Evolutionary conservation across 2,888 invertebrate species (phyloP).

Genomic region (Spatulosminthurus flaviceps): DNA sequence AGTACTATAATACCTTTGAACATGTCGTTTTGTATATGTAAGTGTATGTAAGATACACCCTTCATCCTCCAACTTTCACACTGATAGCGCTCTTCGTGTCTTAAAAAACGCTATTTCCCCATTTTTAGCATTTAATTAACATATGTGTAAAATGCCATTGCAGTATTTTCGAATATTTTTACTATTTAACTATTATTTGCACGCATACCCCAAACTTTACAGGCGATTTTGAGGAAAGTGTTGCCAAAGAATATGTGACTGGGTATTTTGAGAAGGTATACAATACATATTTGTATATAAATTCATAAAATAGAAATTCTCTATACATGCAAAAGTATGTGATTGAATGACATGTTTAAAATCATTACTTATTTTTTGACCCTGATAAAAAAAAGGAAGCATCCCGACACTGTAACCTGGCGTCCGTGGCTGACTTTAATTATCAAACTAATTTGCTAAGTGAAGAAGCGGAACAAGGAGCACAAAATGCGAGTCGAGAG

Average conservation of each 20-base stretch:
- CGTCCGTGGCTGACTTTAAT: constrained; percentile 66
- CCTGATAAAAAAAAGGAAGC: constrained; percentile 26
- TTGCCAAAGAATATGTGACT: not conserved
- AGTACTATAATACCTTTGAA: no score
- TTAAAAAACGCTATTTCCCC: no score
- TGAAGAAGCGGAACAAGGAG: constrained; percentile 45
- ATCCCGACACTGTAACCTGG: constrained; percentile 65
- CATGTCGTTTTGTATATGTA: no score
- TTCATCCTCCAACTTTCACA: no score
- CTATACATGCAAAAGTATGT: not conserved
- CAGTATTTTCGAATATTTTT: no score
- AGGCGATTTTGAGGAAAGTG: constrained; percentile 19
- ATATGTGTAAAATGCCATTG: no score
- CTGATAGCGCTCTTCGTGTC: no score
- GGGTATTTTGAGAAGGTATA: constrained; percentile 20
- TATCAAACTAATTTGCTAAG: constrained; percentile 66
- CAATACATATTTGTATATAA: no score
- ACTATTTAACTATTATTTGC: no score
- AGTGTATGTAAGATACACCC: no score
- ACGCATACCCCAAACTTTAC: not conserved
- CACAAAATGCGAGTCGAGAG: constrained; percentile 47
- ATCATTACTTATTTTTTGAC: not conserved
- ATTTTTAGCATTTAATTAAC: no score
- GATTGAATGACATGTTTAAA: not conserved
- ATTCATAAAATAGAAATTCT: no score